A percentile compares a stretch with the other conserved stretches of the same genome.
These are phyloP conservation scores for Andricus quercusramuli DNA, from an alignment of 2,888 invertebrate genomes.

Conservation along the genomic window DNA sequence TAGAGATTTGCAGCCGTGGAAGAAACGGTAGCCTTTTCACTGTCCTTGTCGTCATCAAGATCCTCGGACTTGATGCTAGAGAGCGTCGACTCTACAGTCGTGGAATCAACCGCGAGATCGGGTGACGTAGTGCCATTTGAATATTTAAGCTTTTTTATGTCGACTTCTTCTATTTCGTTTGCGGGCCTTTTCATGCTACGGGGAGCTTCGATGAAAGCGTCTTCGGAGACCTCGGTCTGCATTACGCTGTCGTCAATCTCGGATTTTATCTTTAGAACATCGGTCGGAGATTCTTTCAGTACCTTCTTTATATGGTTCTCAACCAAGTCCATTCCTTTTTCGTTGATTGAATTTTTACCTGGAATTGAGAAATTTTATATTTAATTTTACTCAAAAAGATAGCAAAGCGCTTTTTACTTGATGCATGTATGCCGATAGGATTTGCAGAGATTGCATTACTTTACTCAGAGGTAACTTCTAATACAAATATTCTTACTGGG, in stretches of 20 bases:
- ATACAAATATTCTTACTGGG: no score
- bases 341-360: slow-evolving; percentile 80
- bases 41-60: slow-evolving; percentile 80
- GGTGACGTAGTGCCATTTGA: slow-evolving; percentile 76
- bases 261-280: slow-evolving; percentile 66
- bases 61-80: slow-evolving; percentile 78
- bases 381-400: neutral
- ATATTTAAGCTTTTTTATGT: slow-evolving; percentile 78
- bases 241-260: slow-evolving; percentile 66
- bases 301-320: slow-evolving; percentile 82
- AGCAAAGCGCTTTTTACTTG: no score
- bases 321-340: slow-evolving; percentile 82
- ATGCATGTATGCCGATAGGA: no score
- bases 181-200: slow-evolving; percentile 75
- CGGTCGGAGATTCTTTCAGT: slow-evolving; percentile 70
- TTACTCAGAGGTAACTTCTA: no score
- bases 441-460: no score
- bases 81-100: slow-evolving; percentile 78
- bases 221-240: slow-evolving; percentile 71
- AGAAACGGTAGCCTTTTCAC: slow-evolving; percentile 83
- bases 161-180: slow-evolving; percentile 78
- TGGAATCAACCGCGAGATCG: slow-evolving; percentile 72
- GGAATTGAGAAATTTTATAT: neutral
- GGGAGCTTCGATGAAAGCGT: slow-evolving; percentile 72
- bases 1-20: slow-evolving; percentile 92